These are phyloP conservation scores for Pogonus chalceus DNA, from an alignment of 1,140 invertebrate genomes.

Conservation along the genomic window DNA sequence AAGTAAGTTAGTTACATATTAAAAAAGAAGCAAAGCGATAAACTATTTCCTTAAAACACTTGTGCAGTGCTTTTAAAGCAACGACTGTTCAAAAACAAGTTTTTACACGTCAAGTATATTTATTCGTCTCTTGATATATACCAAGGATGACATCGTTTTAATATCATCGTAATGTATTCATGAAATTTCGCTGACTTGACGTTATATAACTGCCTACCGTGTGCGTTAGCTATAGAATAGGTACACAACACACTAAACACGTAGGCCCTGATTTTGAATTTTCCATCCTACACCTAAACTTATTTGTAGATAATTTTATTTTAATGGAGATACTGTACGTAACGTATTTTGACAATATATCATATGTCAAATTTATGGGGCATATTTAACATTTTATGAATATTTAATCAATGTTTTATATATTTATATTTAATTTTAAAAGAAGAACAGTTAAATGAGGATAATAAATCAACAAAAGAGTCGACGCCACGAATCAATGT, in stretches of 20 bases:
- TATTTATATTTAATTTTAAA: too few species aligned
- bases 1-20: too few species aligned
- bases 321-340: too few species aligned
- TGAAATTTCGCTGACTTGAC: not conserved
- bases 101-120: not conserved
- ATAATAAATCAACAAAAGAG: too few species aligned
- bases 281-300: too few species aligned
- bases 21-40: not conserved
- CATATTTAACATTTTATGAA: too few species aligned
- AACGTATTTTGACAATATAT: too few species aligned
- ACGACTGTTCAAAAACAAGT: not conserved
- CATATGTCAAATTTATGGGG: too few species aligned
- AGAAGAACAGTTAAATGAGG: too few species aligned
- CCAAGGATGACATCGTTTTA: not conserved
- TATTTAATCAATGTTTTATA: too few species aligned
- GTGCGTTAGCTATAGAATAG: not conserved
- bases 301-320: too few species aligned
- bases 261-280: not conserved
- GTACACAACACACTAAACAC: not conserved
- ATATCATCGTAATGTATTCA: not conserved
- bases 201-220: not conserved
- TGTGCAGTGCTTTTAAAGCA: not conserved
- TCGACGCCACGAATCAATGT: too few species aligned
- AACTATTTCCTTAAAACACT: not conserved
- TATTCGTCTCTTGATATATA: not conserved